Base-by-base conservation (phyloP, 2,797 vertebrate species). In the Antennarius maculatus region DNA sequence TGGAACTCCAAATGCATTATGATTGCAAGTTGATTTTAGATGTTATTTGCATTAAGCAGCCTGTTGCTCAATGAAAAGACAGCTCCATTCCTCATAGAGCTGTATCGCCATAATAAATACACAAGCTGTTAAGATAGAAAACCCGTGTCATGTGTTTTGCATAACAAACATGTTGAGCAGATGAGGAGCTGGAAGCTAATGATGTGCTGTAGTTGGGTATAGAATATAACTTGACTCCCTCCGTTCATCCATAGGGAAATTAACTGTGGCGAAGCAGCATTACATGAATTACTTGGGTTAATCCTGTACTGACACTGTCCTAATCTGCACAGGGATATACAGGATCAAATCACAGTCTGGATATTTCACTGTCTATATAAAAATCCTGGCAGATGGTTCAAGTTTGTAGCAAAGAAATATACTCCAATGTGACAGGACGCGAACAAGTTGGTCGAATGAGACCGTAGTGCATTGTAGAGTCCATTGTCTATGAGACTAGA, bases 271-370 rank as follows among this genome's bases (percentile, higher is more conserved):
- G 74, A 88, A 84, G 78, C 80, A 54, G 84, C 84, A 89, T 91
- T 89, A 90, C 83, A 87, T 87, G 87, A 91, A 92, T 92, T 91
- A 89, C 85, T 78, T 71, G 72, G 60, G 81, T 91, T 39, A 92
- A 92, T 91, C 91, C 86, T 86, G 75, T 69, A 73, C 79, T 88
- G 76, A 86, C 67, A 79, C 70, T 85, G 76, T 71, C 78, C 85
- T 88, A 84, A 88, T 86, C 86, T 88, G 74, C 65, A 70, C 75
- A 76, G 85, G 81, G 83, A 89, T 81, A 76, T 82, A 79, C 11
- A 37, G 83, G 80, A 89, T 91, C 81, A 86, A 83, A 87, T 76
- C 61, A 13, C 68, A 82, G 84, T 16, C 74, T 73, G 65, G 69
- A 76, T 84, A 81, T 86, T 85, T 89, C 70, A 83, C 58, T 76